Conservation (phyloP, 1,140 invertebrate species). For the Plectrocnemia conspersa region DNA sequence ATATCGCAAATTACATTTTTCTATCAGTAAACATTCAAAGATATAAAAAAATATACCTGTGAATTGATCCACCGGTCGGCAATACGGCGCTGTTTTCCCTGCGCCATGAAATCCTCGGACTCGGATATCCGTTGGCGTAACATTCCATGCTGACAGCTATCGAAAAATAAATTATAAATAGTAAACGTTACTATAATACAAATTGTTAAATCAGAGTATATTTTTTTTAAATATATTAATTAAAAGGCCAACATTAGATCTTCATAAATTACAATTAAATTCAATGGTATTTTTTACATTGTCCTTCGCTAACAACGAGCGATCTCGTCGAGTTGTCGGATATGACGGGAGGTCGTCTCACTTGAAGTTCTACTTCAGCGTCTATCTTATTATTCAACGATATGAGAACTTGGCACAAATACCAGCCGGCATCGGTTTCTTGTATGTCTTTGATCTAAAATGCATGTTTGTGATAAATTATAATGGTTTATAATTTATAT, state of each 20-base stretch:
- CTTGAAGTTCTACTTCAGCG: conserved; percentile 78
- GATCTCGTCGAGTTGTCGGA: conserved; percentile 89
- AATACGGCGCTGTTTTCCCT: conserved; percentile 89
- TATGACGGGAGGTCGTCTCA: conserved; percentile 82
- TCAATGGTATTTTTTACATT: conserved; percentile 52
- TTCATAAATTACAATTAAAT: neutral
- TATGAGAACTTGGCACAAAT: conserved; percentile 82
- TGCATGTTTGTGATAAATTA: neutral
- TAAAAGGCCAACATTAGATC: neutral
- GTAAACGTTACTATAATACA: neutral
- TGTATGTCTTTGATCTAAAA: conserved; percentile 87
- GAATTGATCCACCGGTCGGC: conserved; percentile 80
- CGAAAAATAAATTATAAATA: conserved; percentile 22
- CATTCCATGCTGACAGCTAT: conserved; percentile 74
- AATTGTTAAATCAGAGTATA: neutral
- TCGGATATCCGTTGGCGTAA: conserved; percentile 78
- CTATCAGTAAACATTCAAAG: neutral
- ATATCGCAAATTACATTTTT: neutral
- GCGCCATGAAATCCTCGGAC: conserved; percentile 82
- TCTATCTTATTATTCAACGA: conserved; percentile 71
- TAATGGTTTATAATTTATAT: neutral
- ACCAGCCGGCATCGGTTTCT: conserved; percentile 86
- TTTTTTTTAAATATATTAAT: neutral
- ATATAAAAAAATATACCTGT: conserved; percentile 41
- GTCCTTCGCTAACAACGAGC: conserved; percentile 75